Evolutionary conservation across 2,888 invertebrate species (phyloP), one percentile per base, ranked within the genome.

Genomic region (Tenthredo scrophulariae): DNA sequence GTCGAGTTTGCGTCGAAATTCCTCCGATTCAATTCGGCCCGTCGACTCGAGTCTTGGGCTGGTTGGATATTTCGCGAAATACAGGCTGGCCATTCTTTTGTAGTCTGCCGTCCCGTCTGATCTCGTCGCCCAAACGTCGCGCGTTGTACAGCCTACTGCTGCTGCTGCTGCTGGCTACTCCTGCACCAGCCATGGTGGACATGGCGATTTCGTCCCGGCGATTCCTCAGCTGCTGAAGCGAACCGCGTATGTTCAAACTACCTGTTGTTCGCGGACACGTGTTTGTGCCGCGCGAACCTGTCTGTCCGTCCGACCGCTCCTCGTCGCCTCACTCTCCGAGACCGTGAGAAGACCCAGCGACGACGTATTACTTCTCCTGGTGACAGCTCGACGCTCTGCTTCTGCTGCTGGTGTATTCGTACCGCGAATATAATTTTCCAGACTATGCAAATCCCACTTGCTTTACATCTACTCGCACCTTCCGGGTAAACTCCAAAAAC

Each of bases 211-310:
- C 2, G 46, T 22, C 6, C 22, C 77, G 77, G 77, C 77, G 77
- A 77, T 77, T 54, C 50, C 54, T 77, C 77, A 50, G 26, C 50
- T 77, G 50, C 77, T 67, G 67, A 67, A 67, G 29, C 67, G 15
- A 67, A 67, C 67, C 67, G 67, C 67, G 74, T 74, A 43, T 74
- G 74, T 74, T 74, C 62, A 50, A 46, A 67, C 67, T 65, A 83
- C 83, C 83, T 83, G 83, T 83, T 83, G 83, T 83, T 83, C 83
- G 22, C 33, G 80, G 70, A 83, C 83, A 83, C 83, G 83, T 83
- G 83, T 83, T 83, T 70, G 83, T 83, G 83, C 83, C 70, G 83
- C 83, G 83, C 83, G 22, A 83, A 83, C 83, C 83, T 83, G 83
- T 83, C 83, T 50, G 33, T 83, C 67, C 67, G 70, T 83, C 43